These are phyloP conservation scores for Scaptomyza graminum DNA, from an alignment of 1,140 invertebrate genomes.

Conservation along the genomic window DNA sequence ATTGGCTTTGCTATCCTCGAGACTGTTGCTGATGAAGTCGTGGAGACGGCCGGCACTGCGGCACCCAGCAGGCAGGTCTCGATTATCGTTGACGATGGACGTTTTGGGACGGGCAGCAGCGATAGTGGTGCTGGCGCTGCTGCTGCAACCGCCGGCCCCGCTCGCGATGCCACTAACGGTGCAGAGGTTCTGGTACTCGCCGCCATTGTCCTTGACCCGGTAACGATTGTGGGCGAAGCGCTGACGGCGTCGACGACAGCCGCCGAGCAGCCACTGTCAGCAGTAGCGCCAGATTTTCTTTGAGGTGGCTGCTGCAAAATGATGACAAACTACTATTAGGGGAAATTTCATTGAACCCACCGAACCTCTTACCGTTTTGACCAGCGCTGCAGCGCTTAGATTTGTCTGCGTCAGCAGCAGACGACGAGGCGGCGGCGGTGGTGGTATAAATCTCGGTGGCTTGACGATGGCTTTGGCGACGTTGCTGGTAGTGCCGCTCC, in stretches of 20 bases:
- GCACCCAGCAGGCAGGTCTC: constrained; percentile 81
- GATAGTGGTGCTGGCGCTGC: not conserved
- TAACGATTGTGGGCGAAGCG: constrained; percentile 70
- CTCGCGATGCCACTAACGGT: constrained; percentile 10
- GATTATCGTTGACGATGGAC: constrained; percentile 82
- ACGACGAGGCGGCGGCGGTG: constrained; percentile 80
- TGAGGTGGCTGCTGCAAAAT: constrained; percentile 54
- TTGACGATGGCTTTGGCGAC: constrained; percentile 68
- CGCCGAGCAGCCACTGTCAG: constrained; percentile 83
- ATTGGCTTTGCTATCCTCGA: constrained; percentile 84
- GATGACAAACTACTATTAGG: too few species aligned
- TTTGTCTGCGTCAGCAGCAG: constrained; percentile 78
- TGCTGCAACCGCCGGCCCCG: not conserved
- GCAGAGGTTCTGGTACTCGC: constrained; percentile 74
- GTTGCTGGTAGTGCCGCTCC: constrained; percentile 76
- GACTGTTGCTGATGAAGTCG: constrained; percentile 82
- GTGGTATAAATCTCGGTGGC: constrained; percentile 77
- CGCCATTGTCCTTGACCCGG: constrained; percentile 69
- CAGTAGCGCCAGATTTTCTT: constrained; percentile 83
- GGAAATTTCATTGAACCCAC: too few species aligned
- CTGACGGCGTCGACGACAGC: constrained; percentile 72
- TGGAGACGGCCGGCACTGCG: constrained; percentile 62
- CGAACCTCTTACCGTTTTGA: constrained; percentile 59
- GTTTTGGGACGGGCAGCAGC: constrained; percentile 50
- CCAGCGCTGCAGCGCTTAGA: constrained; percentile 55